These are phyloP conservation scores for Oligia strigilis DNA, from an alignment of 2,888 invertebrate species.

Conservation along the genomic window DNA sequence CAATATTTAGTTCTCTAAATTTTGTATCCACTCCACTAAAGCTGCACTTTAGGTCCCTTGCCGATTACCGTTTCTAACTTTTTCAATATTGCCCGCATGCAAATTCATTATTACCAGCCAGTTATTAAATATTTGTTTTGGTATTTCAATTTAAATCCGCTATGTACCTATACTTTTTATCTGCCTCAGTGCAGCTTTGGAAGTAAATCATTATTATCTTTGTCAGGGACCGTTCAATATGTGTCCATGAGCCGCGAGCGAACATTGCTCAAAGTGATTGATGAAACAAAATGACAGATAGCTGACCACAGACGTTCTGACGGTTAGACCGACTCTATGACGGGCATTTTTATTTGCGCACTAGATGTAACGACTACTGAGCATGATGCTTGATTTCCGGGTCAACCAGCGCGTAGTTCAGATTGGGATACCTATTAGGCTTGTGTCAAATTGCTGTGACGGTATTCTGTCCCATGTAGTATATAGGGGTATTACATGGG, in stretches of 20 bases:
- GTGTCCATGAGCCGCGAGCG: constrained; percentile 6
- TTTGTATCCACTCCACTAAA: not conserved
- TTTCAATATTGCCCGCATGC: constrained; percentile 2
- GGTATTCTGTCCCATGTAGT: not conserved
- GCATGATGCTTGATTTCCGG: not conserved
- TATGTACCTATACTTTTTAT: not conserved
- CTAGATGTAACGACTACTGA: constrained; percentile 8
- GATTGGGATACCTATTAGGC: not conserved
- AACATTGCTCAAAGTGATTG: constrained; percentile 41
- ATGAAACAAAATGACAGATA: constrained; percentile 51
- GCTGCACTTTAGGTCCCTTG: not conserved
- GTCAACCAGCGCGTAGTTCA: not conserved
- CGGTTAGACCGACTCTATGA: constrained; percentile 21
- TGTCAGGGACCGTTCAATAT: constrained; percentile 18
- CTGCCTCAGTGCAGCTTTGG: not conserved
- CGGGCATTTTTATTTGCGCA: constrained; percentile 40
- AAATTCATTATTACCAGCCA: constrained; percentile 2
- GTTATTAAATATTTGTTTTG: constrained; percentile 14
- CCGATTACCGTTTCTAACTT: constrained; percentile 5
- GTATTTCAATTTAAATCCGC: not conserved
- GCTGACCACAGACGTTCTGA: constrained; percentile 26
- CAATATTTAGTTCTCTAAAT: not conserved
- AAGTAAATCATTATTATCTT: constrained; percentile 35
- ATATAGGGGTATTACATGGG: not conserved
- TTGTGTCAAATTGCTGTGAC: not conserved